phyloP scores from a whole-genome alignment of 23 tunicate genomes.

The Trididemnum clinides region DNA sequence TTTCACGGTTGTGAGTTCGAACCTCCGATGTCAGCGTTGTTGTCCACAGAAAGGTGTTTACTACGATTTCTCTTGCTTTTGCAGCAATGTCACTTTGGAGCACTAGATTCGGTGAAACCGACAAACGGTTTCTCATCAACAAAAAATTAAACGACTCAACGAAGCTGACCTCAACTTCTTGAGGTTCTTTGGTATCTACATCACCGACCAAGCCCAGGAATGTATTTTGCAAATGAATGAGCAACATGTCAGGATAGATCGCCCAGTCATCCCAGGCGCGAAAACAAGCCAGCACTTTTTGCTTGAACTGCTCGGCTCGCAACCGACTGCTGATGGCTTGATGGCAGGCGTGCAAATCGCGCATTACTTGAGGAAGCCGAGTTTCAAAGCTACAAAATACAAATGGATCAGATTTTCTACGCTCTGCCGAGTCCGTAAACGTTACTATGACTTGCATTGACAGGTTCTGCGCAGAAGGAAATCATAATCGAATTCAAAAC shows the following conservation, averaged over 20 bases:
- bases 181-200: neutral
- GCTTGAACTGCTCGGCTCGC: constrained; percentile 95
- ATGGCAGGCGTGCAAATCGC: constrained; percentile 68
- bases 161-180: neutral
- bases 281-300: constrained; percentile 80
- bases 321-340: constrained; percentile 69
- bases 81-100: too few relatives aligned
- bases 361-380: constrained; percentile 83
- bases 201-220: constrained; percentile 80
- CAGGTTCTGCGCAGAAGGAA: too few relatives aligned
- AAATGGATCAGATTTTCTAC: neutral
- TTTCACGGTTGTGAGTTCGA: too few relatives aligned
- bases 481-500: too few relatives aligned
- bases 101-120: too few relatives aligned
- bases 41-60: too few relatives aligned
- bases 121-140: too few relatives aligned
- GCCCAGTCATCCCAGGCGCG: constrained; percentile 99
- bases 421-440: too few relatives aligned
- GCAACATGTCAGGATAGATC: constrained; percentile 81
- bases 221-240: constrained; percentile 79
- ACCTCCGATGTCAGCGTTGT: too few relatives aligned
- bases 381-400: constrained; percentile 68
- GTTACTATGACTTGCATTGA: too few relatives aligned
- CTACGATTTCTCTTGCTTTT: too few relatives aligned
- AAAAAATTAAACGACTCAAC: neutral